phyloP scores from a whole-genome alignment of 2,113 vertebrate species.

The Myotis yumanensis region DNA sequence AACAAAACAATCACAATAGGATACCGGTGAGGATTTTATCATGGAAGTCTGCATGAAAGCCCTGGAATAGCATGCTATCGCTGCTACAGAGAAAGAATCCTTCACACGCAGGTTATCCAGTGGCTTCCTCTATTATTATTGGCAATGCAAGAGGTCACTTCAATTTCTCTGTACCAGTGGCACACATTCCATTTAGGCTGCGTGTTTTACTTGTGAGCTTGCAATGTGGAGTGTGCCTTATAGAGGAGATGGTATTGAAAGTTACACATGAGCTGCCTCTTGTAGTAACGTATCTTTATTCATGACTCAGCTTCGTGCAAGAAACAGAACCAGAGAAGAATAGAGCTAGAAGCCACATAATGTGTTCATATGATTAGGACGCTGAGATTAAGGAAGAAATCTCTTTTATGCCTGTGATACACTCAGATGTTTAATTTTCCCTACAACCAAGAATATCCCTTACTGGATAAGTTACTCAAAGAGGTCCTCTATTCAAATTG shows the following conservation, averaged over 20 bases:
- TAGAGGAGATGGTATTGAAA: background rate
- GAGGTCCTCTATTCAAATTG: slow-evolving; percentile 55
- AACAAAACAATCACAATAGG: slow-evolving; percentile 31
- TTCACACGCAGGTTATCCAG: background rate
- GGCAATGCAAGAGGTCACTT: background rate
- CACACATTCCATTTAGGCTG: background rate
- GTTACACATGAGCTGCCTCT: background rate
- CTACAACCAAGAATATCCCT: slow-evolving; percentile 23
- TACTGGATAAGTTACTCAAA: slow-evolving; percentile 44
- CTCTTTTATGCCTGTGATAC: background rate
- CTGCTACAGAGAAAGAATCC: background rate
- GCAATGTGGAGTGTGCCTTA: background rate
- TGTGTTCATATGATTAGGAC: background rate
- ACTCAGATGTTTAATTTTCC: background rate
- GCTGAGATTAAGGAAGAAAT: background rate
- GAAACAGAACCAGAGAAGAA: background rate
- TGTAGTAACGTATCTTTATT: background rate
- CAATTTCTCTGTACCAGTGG: background rate
- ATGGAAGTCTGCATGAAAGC: slow-evolving; percentile 23
- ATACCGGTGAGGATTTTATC: background rate
- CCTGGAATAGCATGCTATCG: background rate
- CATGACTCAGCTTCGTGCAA: background rate
- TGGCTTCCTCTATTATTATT: background rate
- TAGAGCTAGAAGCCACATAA: background rate
- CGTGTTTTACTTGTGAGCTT: background rate